Evolutionary conservation across 2,888 invertebrate genomes (phyloP).

Genomic region (Ceriagrion tenellum): DNA sequence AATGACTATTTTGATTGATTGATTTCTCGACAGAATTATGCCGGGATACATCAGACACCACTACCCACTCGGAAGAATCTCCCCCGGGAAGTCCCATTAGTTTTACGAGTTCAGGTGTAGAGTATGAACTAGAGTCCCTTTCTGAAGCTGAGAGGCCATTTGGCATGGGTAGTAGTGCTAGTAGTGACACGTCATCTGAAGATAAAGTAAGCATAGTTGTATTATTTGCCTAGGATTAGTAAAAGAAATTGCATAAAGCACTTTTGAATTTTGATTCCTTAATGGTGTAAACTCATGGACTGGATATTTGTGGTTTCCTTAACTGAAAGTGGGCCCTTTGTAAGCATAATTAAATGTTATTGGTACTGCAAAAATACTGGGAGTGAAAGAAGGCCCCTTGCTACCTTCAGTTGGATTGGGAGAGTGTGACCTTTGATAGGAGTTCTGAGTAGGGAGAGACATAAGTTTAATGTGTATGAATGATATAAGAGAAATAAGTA

Average conservation of each 20-base stretch:
- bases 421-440: no score
- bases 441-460: no score
- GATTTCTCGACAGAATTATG: conserved; percentile 31
- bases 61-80: not conserved
- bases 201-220: conserved; percentile 73
- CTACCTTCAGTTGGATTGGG: no score
- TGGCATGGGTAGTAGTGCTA: conserved; percentile 63
- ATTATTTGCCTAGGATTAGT: not conserved
- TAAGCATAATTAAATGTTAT: no score
- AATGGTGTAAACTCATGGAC: no score
- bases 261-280: no score
- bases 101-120: conserved; percentile 74
- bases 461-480: no score
- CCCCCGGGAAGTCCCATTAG: not conserved
- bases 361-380: no score
- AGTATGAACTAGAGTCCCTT: conserved; percentile 81
- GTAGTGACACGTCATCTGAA: conserved; percentile 73
- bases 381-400: no score
- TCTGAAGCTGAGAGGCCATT: conserved; percentile 77
- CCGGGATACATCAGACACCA: conserved; percentile 39
- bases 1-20: not conserved
- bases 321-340: no score
- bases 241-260: not conserved
- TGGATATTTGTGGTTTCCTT: no score
- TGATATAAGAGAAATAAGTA: no score